phyloP scores from a whole-genome alignment of 2,888 invertebrate species.

The Tuta absoluta region DNA sequence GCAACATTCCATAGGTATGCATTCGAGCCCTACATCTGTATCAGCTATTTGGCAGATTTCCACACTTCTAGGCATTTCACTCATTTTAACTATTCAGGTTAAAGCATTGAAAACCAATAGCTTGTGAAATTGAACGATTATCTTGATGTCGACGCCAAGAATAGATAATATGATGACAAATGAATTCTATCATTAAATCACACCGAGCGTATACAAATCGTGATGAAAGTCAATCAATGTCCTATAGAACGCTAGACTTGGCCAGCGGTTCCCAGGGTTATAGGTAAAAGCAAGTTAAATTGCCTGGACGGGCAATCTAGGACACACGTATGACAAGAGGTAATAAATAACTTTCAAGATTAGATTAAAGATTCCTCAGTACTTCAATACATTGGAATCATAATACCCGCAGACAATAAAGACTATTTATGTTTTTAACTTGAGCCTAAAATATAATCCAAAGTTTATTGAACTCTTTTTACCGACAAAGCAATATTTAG shows the following conservation, averaged over 20 bases:
- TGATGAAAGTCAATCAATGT: conserved; percentile 13
- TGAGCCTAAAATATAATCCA: conserved; percentile 21
- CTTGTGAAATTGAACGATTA: conserved; percentile 14
- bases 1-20: not conserved
- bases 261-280: conserved; percentile 1
- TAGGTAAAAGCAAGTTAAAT: not conserved
- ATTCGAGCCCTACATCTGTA: not conserved
- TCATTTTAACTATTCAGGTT: conserved; percentile 20
- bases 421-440: not conserved
- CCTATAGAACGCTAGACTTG: conserved; percentile 6
- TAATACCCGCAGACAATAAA: not conserved
- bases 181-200: conserved; percentile 17
- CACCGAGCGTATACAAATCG: conserved; percentile 2
- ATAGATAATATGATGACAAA: conserved; percentile 9
- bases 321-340: not conserved
- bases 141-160: conserved; percentile 3
- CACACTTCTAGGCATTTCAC: not conserved
- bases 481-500: conserved; percentile 26
- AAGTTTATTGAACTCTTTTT: conserved; percentile 27
- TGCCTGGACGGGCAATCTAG: not conserved
- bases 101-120: conserved; percentile 15
- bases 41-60: not conserved
- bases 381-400: not conserved
- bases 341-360: not conserved
- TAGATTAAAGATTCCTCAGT: not conserved